phyloP scores from a whole-genome alignment of 2,797 vertebrate genomes.

The Arremon brunneinucha region DNA sequence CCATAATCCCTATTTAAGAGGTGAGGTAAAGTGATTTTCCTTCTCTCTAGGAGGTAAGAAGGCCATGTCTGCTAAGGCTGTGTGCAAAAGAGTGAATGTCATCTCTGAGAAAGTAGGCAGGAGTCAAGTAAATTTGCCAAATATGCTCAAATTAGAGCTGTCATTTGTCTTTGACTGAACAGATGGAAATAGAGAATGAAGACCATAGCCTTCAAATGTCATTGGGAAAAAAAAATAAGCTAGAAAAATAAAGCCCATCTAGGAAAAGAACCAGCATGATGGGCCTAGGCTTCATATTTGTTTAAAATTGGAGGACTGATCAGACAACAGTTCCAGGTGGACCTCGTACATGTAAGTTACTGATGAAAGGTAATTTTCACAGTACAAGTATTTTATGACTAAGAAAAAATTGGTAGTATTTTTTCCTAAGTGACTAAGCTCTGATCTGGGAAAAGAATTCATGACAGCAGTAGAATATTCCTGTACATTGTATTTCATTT shows the following conservation, averaged over 20 bases:
- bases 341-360: not conserved
- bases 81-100: not conserved
- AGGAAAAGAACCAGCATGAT: not conserved
- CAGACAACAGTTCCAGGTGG: not conserved
- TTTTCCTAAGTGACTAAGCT: not conserved
- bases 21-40: not conserved
- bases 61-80: not conserved
- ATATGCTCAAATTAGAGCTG: not conserved
- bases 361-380: not conserved
- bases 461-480: not conserved
- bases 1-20: not conserved
- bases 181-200: not conserved
- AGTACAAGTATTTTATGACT: not conserved
- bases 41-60: not conserved
- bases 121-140: not conserved
- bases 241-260: not conserved
- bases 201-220: not conserved
- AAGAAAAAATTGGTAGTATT: not conserved
- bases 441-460: not conserved
- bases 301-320: not conserved
- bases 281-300: not conserved
- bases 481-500: not conserved
- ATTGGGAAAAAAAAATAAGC: not conserved
- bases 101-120: not conserved
- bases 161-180: not conserved